A percentile compares a stretch with the other conserved stretches of the same genome.
Evolutionary conservation across 2,888 invertebrate species (phyloP).

Genomic region (Brachypalpus laphriformis): DNA sequence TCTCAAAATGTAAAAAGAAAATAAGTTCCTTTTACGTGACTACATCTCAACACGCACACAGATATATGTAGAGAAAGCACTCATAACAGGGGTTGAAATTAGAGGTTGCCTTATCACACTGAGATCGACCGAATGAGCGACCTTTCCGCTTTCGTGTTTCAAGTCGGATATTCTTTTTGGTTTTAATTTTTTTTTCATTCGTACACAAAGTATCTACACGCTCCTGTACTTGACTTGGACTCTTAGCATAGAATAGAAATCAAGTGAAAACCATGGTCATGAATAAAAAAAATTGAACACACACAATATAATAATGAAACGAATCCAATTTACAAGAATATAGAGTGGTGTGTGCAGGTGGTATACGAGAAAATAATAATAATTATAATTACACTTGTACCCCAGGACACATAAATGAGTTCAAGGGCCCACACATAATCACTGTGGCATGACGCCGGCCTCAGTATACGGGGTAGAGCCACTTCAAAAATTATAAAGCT

Average conservation of each 20-base stretch:
- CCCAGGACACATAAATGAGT: conserved; percentile 63
- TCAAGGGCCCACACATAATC: conserved; percentile 69
- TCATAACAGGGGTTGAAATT: conserved; percentile 32
- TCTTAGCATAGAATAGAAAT: conserved; percentile 65
- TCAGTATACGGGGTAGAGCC: conserved; percentile 25
- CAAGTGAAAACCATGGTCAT: conserved; percentile 69
- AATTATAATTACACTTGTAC: conserved; percentile 71
- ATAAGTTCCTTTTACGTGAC: conserved; percentile 31
- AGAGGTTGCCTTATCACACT: conserved; percentile 54
- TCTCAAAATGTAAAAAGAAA: conserved; percentile 23
- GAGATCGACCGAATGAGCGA: conserved; percentile 46
- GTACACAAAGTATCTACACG: conserved; percentile 59
- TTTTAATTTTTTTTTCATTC: conserved; percentile 16
- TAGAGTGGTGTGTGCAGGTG: conserved; percentile 57
- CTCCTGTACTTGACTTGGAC: conserved; percentile 68
- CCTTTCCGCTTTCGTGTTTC: conserved; percentile 65
- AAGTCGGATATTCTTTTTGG: conserved; percentile 37
- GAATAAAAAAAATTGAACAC: conserved; percentile 17
- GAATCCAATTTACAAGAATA: conserved; percentile 58
- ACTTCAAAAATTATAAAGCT: conserved; percentile 60
- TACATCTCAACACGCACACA: conserved; percentile 3
- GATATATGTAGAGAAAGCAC: not conserved
- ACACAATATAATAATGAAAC: conserved; percentile 19
- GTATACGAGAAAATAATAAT: conserved; percentile 53
- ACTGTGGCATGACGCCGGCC: conserved; percentile 65